phyloP scores from a whole-genome alignment of 2,113 vertebrate genomes.

The Oriolus oriolus region DNA sequence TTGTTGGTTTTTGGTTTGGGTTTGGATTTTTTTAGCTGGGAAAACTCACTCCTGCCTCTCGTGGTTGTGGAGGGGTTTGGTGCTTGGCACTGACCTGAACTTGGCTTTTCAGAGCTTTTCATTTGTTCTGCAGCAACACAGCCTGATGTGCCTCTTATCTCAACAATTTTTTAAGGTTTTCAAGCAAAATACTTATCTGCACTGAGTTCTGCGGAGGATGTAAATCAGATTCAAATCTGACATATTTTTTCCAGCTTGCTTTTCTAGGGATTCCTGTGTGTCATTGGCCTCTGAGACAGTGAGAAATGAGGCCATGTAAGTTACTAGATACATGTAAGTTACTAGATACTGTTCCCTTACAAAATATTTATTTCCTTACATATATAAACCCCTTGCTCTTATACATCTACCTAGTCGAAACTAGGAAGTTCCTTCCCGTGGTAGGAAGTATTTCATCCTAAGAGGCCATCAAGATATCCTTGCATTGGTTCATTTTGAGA shows the following conservation, averaged over 20 bases:
- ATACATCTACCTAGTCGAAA: not conserved
- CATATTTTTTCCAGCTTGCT: not conserved
- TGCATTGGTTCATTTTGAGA: not conserved
- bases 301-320: not conserved
- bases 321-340: not conserved
- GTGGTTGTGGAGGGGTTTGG: not conserved
- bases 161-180: not conserved
- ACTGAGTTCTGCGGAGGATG: not conserved
- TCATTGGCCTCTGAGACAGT: not conserved
- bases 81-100: not conserved
- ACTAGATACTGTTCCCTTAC: not conserved
- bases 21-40: not conserved
- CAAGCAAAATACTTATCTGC: not conserved
- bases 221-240: not conserved
- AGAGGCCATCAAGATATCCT: not conserved
- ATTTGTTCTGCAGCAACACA: not conserved
- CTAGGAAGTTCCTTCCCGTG: no score
- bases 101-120: not conserved
- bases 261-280: slow-evolving; percentile 27
- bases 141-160: not conserved
- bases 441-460: not conserved
- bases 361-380: not conserved
- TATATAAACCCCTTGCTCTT: not conserved
- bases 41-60: slow-evolving; percentile 16
- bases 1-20: not conserved